A percentile compares a stretch with the other conserved stretches of the same genome.
Conservation (phyloP, 2,888 invertebrate genomes). For the Lochmaea crataegi region DNA sequence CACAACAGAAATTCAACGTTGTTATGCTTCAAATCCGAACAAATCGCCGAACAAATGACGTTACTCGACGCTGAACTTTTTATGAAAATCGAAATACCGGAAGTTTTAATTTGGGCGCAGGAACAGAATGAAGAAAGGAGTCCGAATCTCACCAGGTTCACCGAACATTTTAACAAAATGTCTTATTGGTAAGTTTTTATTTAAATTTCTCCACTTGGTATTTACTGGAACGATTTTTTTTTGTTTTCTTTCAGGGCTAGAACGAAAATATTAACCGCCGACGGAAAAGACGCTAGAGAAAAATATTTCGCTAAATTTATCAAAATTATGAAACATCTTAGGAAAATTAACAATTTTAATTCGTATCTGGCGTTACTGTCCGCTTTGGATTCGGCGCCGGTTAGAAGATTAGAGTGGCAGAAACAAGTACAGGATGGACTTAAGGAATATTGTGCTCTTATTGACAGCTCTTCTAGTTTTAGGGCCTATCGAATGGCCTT, state of each 20-base stretch:
- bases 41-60: constrained; percentile 99
- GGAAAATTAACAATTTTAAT: constrained; percentile 98
- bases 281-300: constrained; percentile 91
- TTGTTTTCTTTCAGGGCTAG: constrained; percentile 73
- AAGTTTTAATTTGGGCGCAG: constrained; percentile 96
- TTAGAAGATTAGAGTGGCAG: constrained; percentile 92
- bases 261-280: constrained; percentile 91
- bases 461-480: constrained; percentile 98
- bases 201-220: neutral
- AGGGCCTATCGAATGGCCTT: constrained; percentile 95
- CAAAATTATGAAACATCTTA: constrained; percentile 97
- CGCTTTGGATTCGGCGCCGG: constrained; percentile 96
- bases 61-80: constrained; percentile 94
- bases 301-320: constrained; percentile 95
- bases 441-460: constrained; percentile 94
- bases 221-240: neutral
- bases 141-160: constrained; percentile 95
- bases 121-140: constrained; percentile 97
- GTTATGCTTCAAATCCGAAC: constrained; percentile 92
- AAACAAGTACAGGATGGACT: constrained; percentile 91
- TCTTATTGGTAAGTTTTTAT: constrained; percentile 83
- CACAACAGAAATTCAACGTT: constrained; percentile 71
- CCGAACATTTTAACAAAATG: constrained; percentile 99
- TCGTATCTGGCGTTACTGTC: constrained; percentile 96
- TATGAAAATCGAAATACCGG: constrained; percentile 96